Conservation (phyloP, 2,797 vertebrate genomes). For the Danio kyathit region DNA sequence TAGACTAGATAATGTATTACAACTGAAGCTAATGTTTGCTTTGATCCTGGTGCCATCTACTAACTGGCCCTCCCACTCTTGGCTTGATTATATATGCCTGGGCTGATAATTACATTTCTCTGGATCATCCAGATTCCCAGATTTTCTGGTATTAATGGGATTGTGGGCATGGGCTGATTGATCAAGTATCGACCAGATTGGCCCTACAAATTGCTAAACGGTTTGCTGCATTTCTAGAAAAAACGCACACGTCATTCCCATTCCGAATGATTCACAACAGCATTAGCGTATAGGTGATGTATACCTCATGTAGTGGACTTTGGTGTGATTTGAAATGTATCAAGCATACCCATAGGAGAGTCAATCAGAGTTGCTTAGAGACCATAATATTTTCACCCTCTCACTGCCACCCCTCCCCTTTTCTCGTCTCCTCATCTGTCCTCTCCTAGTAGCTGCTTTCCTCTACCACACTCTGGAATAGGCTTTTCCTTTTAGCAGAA, state of each 20-base stretch:
- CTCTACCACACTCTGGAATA: constrained; percentile 11
- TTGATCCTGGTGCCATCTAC: constrained; percentile 36
- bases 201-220: constrained; percentile 28
- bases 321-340: constrained; percentile 41
- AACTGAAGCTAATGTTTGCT: constrained; percentile 40
- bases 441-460: constrained; percentile 15
- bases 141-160: constrained; percentile 50
- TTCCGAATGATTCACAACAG: background rate
- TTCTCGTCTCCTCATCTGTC: constrained; percentile 16
- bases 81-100: constrained; percentile 43
- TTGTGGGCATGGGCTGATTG: constrained; percentile 47
- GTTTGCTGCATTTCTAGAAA: constrained; percentile 14
- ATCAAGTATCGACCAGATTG: constrained; percentile 47
- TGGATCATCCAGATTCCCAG: constrained; percentile 41
- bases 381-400: constrained; percentile 45
- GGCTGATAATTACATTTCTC: constrained; percentile 49
- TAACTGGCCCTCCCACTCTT: constrained; percentile 29
- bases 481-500: background rate
- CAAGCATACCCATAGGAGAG: constrained; percentile 30
- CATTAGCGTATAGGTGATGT: constrained; percentile 23
- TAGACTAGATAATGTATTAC: constrained; percentile 23
- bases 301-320: constrained; percentile 33
- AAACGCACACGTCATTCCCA: background rate
- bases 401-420: constrained; percentile 25
- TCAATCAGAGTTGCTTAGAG: constrained; percentile 54